A percentile compares a stretch with the other conserved stretches of the same genome.
Conservation (phyloP, 1,140 invertebrate genomes). For the Ceratoteleas bidentatus region DNA sequence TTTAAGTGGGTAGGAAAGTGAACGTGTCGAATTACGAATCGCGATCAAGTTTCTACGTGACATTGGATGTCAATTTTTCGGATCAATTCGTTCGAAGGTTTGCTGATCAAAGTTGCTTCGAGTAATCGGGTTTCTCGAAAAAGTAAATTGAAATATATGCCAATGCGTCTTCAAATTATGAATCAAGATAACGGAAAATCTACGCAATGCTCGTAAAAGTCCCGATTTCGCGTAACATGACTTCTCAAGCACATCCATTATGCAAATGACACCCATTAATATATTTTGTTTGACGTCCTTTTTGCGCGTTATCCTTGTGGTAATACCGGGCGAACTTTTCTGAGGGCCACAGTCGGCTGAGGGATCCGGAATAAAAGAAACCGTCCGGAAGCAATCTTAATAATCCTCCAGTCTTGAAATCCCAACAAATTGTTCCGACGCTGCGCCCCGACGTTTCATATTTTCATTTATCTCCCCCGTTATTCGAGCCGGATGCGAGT, state of each 20-base stretch:
- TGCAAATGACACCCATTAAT: slow-evolving; percentile 7
- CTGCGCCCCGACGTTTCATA: slow-evolving; percentile 14
- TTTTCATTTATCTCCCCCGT: slow-evolving; percentile 14
- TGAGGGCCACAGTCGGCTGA: not conserved
- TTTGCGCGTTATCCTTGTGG: not conserved
- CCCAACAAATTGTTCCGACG: slow-evolving; percentile 21
- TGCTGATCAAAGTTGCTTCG: not conserved
- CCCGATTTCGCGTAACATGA: not conserved
- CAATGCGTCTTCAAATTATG: not conserved
- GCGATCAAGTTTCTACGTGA: not conserved
- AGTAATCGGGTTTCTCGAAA: not conserved
- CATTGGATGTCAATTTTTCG: not conserved
- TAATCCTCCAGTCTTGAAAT: slow-evolving; percentile 55
- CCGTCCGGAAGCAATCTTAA: slow-evolving; percentile 57
- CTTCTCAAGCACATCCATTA: not conserved
- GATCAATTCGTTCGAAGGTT: not conserved
- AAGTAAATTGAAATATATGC: too few relatives aligned
- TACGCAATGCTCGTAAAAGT: not conserved
- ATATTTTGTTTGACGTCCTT: slow-evolving; percentile 12
- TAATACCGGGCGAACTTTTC: slow-evolving; percentile 13
- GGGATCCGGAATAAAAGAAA: slow-evolving; percentile 32
- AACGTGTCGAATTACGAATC: not conserved
- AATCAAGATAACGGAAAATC: not conserved
- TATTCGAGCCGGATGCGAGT: not conserved
- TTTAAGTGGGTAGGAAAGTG: not conserved